Conservation (phyloP, 2,888 invertebrate genomes). For the Mimas tiliae region DNA sequence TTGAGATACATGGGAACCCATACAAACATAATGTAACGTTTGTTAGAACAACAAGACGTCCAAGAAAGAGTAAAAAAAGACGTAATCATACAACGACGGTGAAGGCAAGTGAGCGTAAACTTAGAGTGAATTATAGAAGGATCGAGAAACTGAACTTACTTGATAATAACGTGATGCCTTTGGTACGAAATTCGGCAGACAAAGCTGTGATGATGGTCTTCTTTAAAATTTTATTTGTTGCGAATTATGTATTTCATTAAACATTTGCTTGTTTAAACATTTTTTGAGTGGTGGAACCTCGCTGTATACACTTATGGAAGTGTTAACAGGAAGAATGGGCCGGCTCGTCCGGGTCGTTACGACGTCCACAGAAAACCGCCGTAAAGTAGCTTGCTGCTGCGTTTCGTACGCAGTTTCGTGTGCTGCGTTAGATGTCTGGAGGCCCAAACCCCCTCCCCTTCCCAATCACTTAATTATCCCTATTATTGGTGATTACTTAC, state of each 20-base stretch:
- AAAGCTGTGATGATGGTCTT: not conserved
- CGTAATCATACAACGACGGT: not conserved
- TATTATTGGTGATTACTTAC: too few species aligned
- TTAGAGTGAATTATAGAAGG: not conserved
- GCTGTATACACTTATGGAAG: too few species aligned
- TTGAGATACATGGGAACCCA: conserved; percentile 26
- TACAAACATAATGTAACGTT: not conserved
- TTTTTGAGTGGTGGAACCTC: too few species aligned
- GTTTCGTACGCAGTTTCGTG: too few species aligned
- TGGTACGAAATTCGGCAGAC: not conserved
- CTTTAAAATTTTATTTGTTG: not conserved
- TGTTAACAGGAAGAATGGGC: too few species aligned
- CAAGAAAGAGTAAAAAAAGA: not conserved
- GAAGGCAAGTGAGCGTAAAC: not conserved
- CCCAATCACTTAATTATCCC: too few species aligned
- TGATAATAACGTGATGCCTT: not conserved
- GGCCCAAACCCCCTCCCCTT: too few species aligned
- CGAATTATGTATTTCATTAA: not conserved
- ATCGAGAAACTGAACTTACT: not conserved
- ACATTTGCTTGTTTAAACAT: too few species aligned
- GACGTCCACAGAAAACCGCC: too few species aligned
- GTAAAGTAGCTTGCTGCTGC: too few species aligned
- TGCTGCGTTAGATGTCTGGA: too few species aligned
- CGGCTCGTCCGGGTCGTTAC: too few species aligned
- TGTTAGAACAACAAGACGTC: not conserved